Base-by-base conservation (phyloP, 92 coral and sea anemone genomes). In the Isaurus tuberculatus region DNA sequence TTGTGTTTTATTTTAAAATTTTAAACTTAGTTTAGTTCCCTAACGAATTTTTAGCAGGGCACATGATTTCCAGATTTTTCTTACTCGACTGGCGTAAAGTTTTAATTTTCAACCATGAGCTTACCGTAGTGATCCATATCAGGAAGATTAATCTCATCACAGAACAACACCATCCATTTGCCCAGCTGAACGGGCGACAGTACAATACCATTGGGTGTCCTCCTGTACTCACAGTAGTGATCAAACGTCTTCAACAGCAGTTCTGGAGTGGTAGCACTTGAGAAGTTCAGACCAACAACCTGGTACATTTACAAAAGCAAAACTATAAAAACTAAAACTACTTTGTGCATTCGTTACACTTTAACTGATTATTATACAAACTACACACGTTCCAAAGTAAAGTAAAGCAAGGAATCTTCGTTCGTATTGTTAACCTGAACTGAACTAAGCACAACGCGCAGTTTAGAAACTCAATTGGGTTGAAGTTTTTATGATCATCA, bases 221-320 rank as follows among this genome's bases (percentile, higher is more conserved):
- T 83, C 40, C 97, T 80, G 91, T 97, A 97, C 81, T 97, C 99
- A 30, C 99, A 97, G 92, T 97, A 97, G 65, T 97, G 99, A 65
- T 97, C 99, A 67, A 97, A 97, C 14, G 99, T 94, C 90, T 97
- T 97, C 75, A 97, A 77, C 36, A 97, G 90, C 85, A 97, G 94
- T 81, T 97, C 99, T 31, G 99, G 99, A 0, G 98, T 92, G 1
- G 99, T 97, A 2, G 99, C 99, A 73, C 99, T 97, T 79, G 99
- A 97, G 92, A 97, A 97, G 87, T 97, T 97, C 84, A 97, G 73
- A 17, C 99, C 99, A 28, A 97, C 99, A 57, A 97, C 99, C 99
- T 97, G 80, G 27, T 51, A 1, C 51, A 9, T 30, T 64, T 79
- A 75, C 26, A 65, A 1, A 88, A 16, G 14, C 22, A 44, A 0